Percentiles rank a stretch among this genome's conserved stretches.
phyloP scores from a whole-genome alignment of 2,888 invertebrate species.

The Meteorus colon region DNA sequence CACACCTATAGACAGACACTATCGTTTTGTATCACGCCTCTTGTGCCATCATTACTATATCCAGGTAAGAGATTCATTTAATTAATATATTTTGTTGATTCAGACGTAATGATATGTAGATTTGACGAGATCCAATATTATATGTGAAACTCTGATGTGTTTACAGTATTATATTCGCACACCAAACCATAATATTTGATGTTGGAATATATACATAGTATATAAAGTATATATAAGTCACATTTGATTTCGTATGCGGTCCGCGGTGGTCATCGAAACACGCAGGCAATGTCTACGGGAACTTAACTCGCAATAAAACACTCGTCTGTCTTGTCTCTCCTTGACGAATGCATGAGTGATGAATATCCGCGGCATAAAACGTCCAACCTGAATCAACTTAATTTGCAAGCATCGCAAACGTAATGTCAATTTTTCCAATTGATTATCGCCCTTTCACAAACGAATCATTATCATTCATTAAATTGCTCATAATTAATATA shows the following conservation, averaged over 20 bases:
- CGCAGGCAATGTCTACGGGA: slow-evolving; percentile 63
- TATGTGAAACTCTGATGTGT: background rate
- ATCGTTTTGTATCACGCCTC: slow-evolving; percentile 16
- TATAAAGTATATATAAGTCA: slow-evolving; percentile 11
- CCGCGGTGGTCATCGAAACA: slow-evolving; percentile 65
- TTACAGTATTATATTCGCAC: slow-evolving; percentile 13
- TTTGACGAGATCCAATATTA: background rate
- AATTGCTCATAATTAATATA: background rate
- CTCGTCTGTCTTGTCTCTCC: slow-evolving; percentile 44
- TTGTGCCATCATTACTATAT: background rate
- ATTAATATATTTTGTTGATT: slow-evolving; percentile 1
- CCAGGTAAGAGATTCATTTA: background rate
- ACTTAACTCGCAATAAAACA: slow-evolving; percentile 50
- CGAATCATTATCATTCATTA: background rate
- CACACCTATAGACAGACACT: slow-evolving; percentile 21
- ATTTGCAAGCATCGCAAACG: background rate
- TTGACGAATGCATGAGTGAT: slow-evolving; percentile 35
- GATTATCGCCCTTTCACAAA: background rate
- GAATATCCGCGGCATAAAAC: slow-evolving; percentile 28
- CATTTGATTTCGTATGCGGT: slow-evolving; percentile 64
- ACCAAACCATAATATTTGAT: background rate
- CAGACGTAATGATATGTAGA: background rate
- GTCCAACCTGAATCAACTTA: slow-evolving; percentile 26
- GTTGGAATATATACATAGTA: background rate
- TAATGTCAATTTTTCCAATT: background rate